Evolutionary conservation across 2,113 vertebrate genomes (phyloP).

Genomic region (Amphiprion percula): DNA sequence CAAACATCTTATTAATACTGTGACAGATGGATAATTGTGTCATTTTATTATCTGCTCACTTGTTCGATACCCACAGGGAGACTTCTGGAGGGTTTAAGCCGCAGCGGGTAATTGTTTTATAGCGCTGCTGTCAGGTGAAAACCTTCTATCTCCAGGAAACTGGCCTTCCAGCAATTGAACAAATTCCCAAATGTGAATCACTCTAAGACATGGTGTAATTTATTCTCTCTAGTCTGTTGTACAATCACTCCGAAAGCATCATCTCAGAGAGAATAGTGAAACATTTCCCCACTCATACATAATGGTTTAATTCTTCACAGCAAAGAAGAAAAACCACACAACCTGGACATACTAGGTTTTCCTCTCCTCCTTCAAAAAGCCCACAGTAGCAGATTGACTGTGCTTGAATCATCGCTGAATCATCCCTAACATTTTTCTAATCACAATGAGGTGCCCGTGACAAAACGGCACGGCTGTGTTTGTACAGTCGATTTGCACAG

Average conservation of each 20-base stretch:
- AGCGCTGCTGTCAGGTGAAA: constrained; percentile 51
- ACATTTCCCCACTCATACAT: background rate
- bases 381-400: constrained; percentile 10
- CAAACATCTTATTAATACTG: constrained; percentile 82
- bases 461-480: constrained; percentile 42
- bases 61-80: constrained; percentile 74
- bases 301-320: constrained; percentile 1
- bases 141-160: constrained; percentile 23
- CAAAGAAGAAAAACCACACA: constrained; percentile 1
- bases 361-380: background rate
- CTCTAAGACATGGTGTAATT: background rate
- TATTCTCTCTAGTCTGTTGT: background rate
- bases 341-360: background rate
- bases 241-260: background rate
- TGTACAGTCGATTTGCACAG: constrained; percentile 58
- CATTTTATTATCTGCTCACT: constrained; percentile 81
- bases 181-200: constrained; percentile 14
- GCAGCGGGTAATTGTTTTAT: constrained; percentile 73
- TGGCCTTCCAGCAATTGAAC: background rate
- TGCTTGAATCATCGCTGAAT: constrained; percentile 49
- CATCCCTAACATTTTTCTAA: constrained; percentile 12
- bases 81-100: constrained; percentile 62
- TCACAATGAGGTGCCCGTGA: constrained; percentile 43
- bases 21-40: constrained; percentile 83
- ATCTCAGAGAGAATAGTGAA: background rate